Evolutionary conservation across 1,140 invertebrate species (phyloP).

Genomic region (Saccostrea glomerata): DNA sequence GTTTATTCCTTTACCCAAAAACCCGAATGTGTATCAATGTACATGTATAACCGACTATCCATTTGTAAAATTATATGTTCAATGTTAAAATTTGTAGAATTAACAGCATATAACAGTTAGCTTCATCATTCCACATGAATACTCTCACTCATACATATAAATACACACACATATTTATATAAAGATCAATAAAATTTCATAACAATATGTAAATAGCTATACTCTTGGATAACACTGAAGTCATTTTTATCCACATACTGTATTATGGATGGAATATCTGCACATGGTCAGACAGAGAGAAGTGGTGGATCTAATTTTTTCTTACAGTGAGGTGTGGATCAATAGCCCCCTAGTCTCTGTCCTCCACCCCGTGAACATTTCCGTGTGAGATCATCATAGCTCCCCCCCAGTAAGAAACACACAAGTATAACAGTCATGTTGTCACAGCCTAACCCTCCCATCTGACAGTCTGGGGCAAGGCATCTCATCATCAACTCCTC

Average conservation of each 20-base stretch:
- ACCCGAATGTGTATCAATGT: background rate
- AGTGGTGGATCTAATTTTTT: background rate
- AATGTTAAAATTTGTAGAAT: background rate
- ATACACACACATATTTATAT: background rate
- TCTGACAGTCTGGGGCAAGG: slow-evolving; percentile 95
- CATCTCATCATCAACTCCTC: slow-evolving; percentile 87
- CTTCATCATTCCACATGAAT: background rate
- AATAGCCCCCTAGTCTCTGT: slow-evolving; percentile 9
- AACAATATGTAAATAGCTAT: slow-evolving; percentile 6
- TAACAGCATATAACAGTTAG: background rate
- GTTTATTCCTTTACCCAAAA: background rate
- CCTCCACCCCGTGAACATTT: slow-evolving; percentile 72
- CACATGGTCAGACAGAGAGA: background rate
- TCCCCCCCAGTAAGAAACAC: slow-evolving; percentile 87
- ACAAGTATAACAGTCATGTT: slow-evolving; percentile 98
- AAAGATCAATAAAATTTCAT: slow-evolving; percentile 7
- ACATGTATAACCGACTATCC: background rate
- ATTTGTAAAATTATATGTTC: background rate
- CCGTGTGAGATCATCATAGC: slow-evolving; percentile 85
- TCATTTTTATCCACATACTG: background rate
- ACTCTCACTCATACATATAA: background rate
- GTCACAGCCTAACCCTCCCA: slow-evolving; percentile 97
- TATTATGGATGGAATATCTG: background rate
- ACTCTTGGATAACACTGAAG: slow-evolving; percentile 21
- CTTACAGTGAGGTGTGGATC: background rate